These are phyloP conservation scores for Echiichthys vipera DNA, from an alignment of 2,797 vertebrate species.

Conservation along the genomic window DNA sequence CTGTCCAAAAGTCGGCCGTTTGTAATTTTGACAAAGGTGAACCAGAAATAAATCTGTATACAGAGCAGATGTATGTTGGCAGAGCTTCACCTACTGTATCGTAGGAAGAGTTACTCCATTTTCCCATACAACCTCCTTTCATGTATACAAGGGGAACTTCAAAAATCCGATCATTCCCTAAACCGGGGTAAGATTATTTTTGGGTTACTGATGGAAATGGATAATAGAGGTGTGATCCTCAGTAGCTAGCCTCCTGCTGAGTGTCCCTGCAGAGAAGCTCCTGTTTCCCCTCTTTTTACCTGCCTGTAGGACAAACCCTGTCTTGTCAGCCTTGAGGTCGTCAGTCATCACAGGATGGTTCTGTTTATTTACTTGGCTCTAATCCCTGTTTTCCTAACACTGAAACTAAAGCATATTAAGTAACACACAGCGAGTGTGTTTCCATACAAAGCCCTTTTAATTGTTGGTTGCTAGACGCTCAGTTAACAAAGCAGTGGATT, in stretches of 20 bases:
- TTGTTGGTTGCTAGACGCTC: slow-evolving; percentile 52
- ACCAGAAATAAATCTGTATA: no score
- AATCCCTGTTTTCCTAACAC: slow-evolving; percentile 75
- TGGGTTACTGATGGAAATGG: slow-evolving; percentile 1
- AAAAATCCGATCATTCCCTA: no score
- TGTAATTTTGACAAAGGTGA: no score
- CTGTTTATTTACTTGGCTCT: slow-evolving; percentile 81
- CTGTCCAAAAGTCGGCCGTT: no score
- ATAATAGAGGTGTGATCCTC: slow-evolving; percentile 20
- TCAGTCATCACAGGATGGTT: slow-evolving; percentile 74
- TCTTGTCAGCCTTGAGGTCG: slow-evolving; percentile 62
- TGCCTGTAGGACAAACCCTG: slow-evolving; percentile 52
- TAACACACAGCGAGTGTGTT: slow-evolving; percentile 68
- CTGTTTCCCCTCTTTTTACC: slow-evolving; percentile 51
- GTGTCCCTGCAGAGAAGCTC: slow-evolving; percentile 48
- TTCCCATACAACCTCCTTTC: no score
- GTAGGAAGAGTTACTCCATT: no score
- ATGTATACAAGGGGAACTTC: no score
- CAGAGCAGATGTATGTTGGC: no score
- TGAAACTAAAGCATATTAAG: slow-evolving; percentile 70
- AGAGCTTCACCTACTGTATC: no score
- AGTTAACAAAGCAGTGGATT: slow-evolving; percentile 33
- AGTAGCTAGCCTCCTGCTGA: slow-evolving; percentile 35
- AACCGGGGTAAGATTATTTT: no score
- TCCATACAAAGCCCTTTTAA: slow-evolving; percentile 44